Percentiles rank a stretch among this genome's conserved stretches.
Evolutionary conservation across 2,888 invertebrate genomes (phyloP).

Genomic region (Synergus itoensis): DNA sequence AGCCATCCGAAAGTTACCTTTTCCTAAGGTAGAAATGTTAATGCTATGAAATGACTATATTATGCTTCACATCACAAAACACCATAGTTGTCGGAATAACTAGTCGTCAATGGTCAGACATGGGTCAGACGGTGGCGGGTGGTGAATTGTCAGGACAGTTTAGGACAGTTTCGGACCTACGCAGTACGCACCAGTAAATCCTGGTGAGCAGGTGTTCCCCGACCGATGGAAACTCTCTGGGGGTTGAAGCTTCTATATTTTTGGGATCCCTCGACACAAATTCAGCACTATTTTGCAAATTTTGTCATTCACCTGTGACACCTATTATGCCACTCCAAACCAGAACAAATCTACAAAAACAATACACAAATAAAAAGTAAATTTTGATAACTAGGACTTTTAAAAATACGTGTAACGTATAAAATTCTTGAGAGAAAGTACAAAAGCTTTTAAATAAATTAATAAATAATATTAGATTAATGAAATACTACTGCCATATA

Average conservation of each 20-base stretch:
- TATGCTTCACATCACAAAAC: constrained; percentile 61
- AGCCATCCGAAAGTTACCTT: constrained; percentile 57
- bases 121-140: constrained; percentile 71
- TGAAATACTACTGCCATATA: too few species aligned
- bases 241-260: not conserved
- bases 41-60: constrained; percentile 56
- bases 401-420: too few species aligned
- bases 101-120: constrained; percentile 70
- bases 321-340: constrained; percentile 13
- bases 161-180: constrained; percentile 53
- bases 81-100: constrained; percentile 49
- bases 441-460: too few species aligned
- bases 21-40: constrained; percentile 62
- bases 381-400: too few species aligned
- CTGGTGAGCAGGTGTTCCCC: constrained; percentile 56
- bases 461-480: too few species aligned
- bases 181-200: constrained; percentile 47
- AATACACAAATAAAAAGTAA: not conserved
- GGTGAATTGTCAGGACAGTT: constrained; percentile 69
- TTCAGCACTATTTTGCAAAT: constrained; percentile 36
- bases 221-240: constrained; percentile 44
- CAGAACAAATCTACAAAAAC: not conserved
- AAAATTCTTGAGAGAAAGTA: too few species aligned
- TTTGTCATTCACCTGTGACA: constrained; percentile 4
- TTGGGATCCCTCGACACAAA: constrained; percentile 48